A percentile compares a stretch with the other conserved stretches of the same genome.
Evolutionary conservation across 2,797 vertebrate genomes (phyloP).

Genomic region (Tragelaphus oryx): DNA sequence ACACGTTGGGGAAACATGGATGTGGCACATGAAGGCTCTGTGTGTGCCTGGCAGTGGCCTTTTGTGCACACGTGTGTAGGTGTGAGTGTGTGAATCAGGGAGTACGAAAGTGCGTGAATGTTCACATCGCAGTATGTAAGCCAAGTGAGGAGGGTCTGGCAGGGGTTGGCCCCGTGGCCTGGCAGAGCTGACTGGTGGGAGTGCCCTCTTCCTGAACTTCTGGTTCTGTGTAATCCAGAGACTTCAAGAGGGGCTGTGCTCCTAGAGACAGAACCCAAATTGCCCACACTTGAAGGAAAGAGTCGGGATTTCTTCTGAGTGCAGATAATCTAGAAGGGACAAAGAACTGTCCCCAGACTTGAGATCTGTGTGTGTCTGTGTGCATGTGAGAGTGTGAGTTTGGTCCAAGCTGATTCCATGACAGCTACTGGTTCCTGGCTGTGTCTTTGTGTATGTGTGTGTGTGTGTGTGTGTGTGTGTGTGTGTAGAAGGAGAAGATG

Average conservation of each 20-base stretch:
- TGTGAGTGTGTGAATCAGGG: background rate
- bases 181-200: fast-evolving
- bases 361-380: background rate
- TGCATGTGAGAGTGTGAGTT: background rate
- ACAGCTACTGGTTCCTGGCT: background rate
- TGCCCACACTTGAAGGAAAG: background rate
- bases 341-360: background rate
- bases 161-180: background rate
- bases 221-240: background rate
- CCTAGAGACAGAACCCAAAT: background rate
- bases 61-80: too few species aligned
- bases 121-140: too few species aligned
- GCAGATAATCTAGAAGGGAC: background rate
- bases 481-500: background rate
- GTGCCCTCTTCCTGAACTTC: background rate
- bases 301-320: background rate
- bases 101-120: background rate
- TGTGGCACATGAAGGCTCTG: fast-evolving
- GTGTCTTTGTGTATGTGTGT: background rate
- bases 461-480: background rate
- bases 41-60: background rate
- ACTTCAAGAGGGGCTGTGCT: background rate
- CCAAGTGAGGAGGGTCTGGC: background rate
- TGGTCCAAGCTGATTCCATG: background rate
- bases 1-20: background rate